Percentiles rank a stretch among this genome's conserved stretches.
Conservation (phyloP, 2,888 invertebrate genomes). For the Lucinisca nassula region DNA sequence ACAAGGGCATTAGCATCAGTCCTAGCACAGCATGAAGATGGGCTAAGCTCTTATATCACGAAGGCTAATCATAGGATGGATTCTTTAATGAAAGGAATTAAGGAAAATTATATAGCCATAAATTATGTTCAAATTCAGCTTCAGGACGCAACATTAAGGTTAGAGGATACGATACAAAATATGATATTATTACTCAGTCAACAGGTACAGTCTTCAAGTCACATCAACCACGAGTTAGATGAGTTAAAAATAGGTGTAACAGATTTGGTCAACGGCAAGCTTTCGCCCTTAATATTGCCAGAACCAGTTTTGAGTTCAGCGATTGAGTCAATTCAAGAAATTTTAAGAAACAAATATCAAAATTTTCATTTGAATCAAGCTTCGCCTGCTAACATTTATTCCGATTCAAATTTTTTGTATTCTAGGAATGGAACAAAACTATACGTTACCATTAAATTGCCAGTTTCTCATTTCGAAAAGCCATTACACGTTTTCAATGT, state of each 20-base stretch:
- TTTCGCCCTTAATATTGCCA: conserved; percentile 18
- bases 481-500: neutral
- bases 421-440: neutral
- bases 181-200: neutral
- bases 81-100: conserved; percentile 31
- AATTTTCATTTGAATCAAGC: conserved; percentile 12
- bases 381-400: conserved; percentile 4
- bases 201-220: neutral
- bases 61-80: conserved; percentile 16
- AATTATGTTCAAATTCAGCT: neutral
- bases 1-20: neutral
- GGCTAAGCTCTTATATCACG: conserved; percentile 33
- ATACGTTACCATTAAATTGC: conserved; percentile 18
- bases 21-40: conserved; percentile 20
- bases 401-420: neutral
- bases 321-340: neutral
- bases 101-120: conserved; percentile 17
- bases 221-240: conserved; percentile 6
- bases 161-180: neutral
- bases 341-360: neutral
- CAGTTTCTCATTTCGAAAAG: neutral
- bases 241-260: neutral
- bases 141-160: neutral
- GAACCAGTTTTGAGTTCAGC: neutral
- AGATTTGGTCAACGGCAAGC: conserved; percentile 27